Base-by-base conservation (phyloP, 2,888 invertebrate genomes). In the Lymantria monacha region DNA sequence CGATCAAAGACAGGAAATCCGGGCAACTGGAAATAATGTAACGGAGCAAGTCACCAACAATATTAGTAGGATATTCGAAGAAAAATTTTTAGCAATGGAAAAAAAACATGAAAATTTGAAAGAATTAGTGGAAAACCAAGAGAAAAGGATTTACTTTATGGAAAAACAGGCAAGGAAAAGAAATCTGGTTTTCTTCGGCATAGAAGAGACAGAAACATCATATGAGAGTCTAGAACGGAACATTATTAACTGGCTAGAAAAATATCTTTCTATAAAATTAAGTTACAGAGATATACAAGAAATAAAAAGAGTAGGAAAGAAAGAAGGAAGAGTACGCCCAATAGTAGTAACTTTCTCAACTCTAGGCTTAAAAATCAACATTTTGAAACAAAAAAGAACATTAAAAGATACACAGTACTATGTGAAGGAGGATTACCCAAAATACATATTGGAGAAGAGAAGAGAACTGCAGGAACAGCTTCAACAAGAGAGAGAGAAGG, bases 251-350 rank as follows among this genome's bases (percentile, higher is more conserved):
- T 44, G 31, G 31, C 7, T 44, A 9, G 33, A 44, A 0, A 9
- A 44, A 13, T 31, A 44, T n/a, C 30, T 44, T 10, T 44, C 44
- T 44, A 44, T 33, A 8, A 33, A 33, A 3, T 10, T 44, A 8
- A 9, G 8, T 11, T 3, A 15, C 12, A 44, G 12, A 0, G 46
- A 49, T 30, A 44, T 53, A 12, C 45, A 52, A 42, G 44, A 42
- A 46, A 14, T 49, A 14, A 53, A 30, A 31, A 46, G 53, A 53
- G 42, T 49, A 9, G 53, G 49, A 13, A 53, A 46, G 37, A 49
- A 53, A 40, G 31, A 12, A 10, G 53, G 46, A 3, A 9, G 40
- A n/a, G 7, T 13, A 7, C 40, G 40, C 3, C 40, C 40, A 13
- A 9, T 40, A 7, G 5, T 40, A 7, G 14, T 40, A 12, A 40